Evolutionary conservation across 2,888 invertebrate genomes (phyloP).

Genomic region (Lacanobia wlatinum): DNA sequence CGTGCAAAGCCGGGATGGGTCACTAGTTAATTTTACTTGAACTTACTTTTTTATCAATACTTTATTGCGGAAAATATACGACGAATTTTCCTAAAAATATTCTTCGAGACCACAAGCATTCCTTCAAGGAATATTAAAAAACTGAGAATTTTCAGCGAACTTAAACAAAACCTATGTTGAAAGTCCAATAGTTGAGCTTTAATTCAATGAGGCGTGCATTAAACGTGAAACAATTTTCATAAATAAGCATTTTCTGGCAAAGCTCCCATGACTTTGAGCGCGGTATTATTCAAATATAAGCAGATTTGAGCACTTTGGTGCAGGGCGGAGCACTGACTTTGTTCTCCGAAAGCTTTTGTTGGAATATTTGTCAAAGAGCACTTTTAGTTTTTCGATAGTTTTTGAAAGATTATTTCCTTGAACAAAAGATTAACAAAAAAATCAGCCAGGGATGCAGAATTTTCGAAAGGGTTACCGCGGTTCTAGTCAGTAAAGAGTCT

Average conservation of each 20-base stretch:
- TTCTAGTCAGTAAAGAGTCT: too few species aligned
- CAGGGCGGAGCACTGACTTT: slow-evolving; percentile 52
- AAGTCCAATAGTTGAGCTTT: slow-evolving; percentile 50
- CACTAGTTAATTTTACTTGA: too few species aligned
- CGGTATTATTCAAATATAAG: slow-evolving; percentile 70
- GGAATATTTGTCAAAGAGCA: slow-evolving; percentile 57
- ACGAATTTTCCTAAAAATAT: too few species aligned
- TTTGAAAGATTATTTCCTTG: neutral
- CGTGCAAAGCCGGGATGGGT: too few species aligned
- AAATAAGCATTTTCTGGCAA: slow-evolving; percentile 68
- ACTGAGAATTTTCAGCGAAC: slow-evolving; percentile 7
- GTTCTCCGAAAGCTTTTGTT: slow-evolving; percentile 58
- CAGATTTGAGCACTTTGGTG: slow-evolving; percentile 67
- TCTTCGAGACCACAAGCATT: too few species aligned
- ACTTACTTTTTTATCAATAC: too few species aligned
- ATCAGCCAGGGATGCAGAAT: too few species aligned
- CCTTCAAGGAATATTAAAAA: neutral
- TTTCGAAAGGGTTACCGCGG: too few species aligned
- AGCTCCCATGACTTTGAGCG: slow-evolving; percentile 62
- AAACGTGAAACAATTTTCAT: slow-evolving; percentile 66
- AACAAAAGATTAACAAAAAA: neutral
- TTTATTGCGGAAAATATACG: too few species aligned
- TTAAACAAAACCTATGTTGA: slow-evolving; percentile 31
- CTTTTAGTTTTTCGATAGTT: slow-evolving; percentile 37
- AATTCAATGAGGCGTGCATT: slow-evolving; percentile 61